These are phyloP conservation scores for Xanthia togata DNA, from an alignment of 2,888 invertebrate species.

Conservation along the genomic window DNA sequence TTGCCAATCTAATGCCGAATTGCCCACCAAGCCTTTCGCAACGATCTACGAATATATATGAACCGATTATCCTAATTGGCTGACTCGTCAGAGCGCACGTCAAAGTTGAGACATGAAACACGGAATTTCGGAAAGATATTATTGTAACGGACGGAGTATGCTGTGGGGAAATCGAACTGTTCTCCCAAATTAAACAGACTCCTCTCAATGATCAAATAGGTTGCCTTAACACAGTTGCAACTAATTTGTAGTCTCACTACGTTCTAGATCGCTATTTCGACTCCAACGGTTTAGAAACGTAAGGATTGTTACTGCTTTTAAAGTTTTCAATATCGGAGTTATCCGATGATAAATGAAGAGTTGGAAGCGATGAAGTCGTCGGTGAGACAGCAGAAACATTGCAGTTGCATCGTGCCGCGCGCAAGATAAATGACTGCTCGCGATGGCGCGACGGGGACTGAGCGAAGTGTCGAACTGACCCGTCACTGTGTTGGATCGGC, in stretches of 20 bases:
- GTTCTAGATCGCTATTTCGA: conserved; percentile 6
- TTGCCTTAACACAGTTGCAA: conserved; percentile 38
- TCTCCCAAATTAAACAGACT: conserved; percentile 37
- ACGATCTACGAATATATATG: conserved; percentile 40
- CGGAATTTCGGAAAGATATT: conserved; percentile 42
- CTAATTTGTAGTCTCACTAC: conserved; percentile 20
- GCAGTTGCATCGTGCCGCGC: conserved; percentile 36
- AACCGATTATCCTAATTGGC: conserved; percentile 59
- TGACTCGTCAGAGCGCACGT: conserved; percentile 51
- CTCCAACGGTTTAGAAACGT: background rate
- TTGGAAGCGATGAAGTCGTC: conserved; percentile 40
- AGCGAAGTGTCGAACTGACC: conserved; percentile 30
- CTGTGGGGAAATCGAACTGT: conserved; percentile 47
- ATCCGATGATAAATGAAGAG: conserved; percentile 38
- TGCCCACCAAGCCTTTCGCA: conserved; percentile 38
- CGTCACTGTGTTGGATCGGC: conserved; percentile 10
- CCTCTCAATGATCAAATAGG: conserved; percentile 54
- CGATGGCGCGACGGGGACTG: conserved; percentile 11
- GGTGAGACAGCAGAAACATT: conserved; percentile 36
- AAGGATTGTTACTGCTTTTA: background rate
- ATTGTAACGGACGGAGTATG: conserved; percentile 28
- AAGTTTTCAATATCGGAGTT: conserved; percentile 38
- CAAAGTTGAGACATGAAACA: conserved; percentile 48
- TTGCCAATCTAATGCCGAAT: conserved; percentile 28
- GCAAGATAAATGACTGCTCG: conserved; percentile 47